phyloP scores from a whole-genome alignment of 2,797 vertebrate genomes.

The Paedocypris micromegethes region DNA sequence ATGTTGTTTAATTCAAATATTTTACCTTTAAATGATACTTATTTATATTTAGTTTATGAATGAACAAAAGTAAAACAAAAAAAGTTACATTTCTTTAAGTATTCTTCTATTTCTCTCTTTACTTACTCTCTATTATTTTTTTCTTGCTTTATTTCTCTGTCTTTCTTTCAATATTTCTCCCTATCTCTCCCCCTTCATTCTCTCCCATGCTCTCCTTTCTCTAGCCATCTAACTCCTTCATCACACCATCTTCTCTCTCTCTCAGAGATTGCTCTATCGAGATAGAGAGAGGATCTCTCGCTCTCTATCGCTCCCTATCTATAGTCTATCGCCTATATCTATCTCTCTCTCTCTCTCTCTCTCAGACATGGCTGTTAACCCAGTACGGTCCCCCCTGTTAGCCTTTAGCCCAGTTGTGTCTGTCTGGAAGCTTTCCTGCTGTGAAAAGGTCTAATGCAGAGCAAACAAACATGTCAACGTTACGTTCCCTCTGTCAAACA shows the following conservation, averaged over 20 bases:
- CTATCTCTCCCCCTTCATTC: too few species aligned
- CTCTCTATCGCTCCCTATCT: neutral
- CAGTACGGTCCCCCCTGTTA: neutral
- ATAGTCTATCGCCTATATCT: neutral
- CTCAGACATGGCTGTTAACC: conserved; percentile 23
- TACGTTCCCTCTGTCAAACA: conserved; percentile 26
- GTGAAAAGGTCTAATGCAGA: conserved; percentile 27
- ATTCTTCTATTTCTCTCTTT: neutral
- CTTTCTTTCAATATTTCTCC: too few species aligned
- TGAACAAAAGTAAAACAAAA: too few species aligned
- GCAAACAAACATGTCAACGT: conserved; percentile 37
- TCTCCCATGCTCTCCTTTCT: too few species aligned
- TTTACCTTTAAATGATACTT: too few species aligned
- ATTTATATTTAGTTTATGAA: too few species aligned
- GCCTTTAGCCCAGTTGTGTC: conserved; percentile 29
- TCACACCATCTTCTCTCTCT: neutral
- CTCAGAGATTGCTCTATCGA: neutral
- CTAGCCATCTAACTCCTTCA: too few species aligned
- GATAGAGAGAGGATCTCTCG: too few species aligned
- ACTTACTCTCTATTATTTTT: too few species aligned
- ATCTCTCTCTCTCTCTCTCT: conserved; percentile 13
- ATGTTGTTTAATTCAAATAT: too few species aligned
- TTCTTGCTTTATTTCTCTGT: too few species aligned
- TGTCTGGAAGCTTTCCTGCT: conserved; percentile 26
- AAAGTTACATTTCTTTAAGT: neutral